Conservation (phyloP, 2,888 invertebrate species). For the Netelia fuscicornis region DNA sequence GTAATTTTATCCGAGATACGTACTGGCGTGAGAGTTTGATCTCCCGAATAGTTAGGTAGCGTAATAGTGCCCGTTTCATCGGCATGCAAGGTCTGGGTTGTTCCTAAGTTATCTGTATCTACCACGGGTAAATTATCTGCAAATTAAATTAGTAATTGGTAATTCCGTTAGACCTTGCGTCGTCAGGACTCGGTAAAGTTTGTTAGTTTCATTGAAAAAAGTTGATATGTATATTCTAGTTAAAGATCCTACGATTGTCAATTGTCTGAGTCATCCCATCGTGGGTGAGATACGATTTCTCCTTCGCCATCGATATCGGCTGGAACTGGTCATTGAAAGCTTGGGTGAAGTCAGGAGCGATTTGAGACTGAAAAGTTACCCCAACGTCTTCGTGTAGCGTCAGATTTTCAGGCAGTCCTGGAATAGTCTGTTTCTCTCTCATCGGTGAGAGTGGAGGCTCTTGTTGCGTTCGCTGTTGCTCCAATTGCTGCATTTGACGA, state of each 20-base stretch:
- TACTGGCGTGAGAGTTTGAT: slow-evolving; percentile 83
- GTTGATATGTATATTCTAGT: background rate
- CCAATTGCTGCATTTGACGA: slow-evolving; percentile 75
- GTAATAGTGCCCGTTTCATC: slow-evolving; percentile 83
- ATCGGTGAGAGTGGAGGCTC: slow-evolving; percentile 44
- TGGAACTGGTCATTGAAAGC: slow-evolving; percentile 77
- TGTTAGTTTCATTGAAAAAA: slow-evolving; percentile 30
- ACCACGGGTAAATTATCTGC: slow-evolving; percentile 75
- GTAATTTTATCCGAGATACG: slow-evolving; percentile 53
- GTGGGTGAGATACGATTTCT: slow-evolving; percentile 72
- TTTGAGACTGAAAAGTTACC: slow-evolving; percentile 76
- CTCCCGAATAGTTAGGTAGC: slow-evolving; percentile 80
- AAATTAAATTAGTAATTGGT: slow-evolving; percentile 64
- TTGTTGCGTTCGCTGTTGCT: slow-evolving; percentile 73
- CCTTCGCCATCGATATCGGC: slow-evolving; percentile 72
- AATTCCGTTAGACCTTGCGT: slow-evolving; percentile 22
- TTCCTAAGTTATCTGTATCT: slow-evolving; percentile 73
- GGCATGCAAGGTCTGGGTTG: slow-evolving; percentile 82
- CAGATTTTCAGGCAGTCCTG: slow-evolving; percentile 72
- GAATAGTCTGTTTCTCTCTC: slow-evolving; percentile 38
- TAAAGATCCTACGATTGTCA: slow-evolving; percentile 71
- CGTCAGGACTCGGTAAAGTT: slow-evolving; percentile 32
- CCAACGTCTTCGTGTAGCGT: slow-evolving; percentile 72
- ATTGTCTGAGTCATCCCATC: slow-evolving; percentile 62
- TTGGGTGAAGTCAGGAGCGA: slow-evolving; percentile 75